Evolutionary conservation across 2,888 invertebrate genomes (phyloP), one percentile per base, ranked within the genome.

Genomic region (Mythimna loreyi): DNA sequence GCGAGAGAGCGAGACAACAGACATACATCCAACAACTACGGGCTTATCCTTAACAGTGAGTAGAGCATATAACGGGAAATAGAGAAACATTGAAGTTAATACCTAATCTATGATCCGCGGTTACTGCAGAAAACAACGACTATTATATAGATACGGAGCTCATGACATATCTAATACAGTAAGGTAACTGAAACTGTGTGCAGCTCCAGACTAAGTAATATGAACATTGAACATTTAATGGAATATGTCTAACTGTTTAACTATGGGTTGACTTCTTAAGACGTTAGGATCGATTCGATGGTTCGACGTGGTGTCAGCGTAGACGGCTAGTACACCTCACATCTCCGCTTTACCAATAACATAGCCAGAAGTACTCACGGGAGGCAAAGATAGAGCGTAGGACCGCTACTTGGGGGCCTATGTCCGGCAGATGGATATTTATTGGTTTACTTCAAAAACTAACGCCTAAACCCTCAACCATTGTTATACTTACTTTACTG

Each of bases 31-130:
- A 50, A 74, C 33, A 56, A 63, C 33, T 47, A 65, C 28, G 13
- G 36, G 8, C 49, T 75, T 50, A 55, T n/a, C 36, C 11, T 56
- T 67, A 66, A 67, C 56, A 57, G 43, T 50, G 55, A 50, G 3
- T 36, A 43, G 55, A 56, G 3, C 28, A 33, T 36, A 21, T 13
- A 74, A 65, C 40, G 16, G 21, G n/a, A 30, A 50, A 67, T 7
- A 56, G n/a, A 33, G 13, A 33, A 57, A 60, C 43, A 40, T 57
- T 67, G n/a, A 45, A 52, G 7, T 25, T 40, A 30, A 2, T 19
- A 30, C 13, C n/a, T 40, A 30, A 43, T 28, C 47, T 9, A 16
- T 1, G 40, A 19, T 19, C 16, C 47, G 52, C 7, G 40, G 56
- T 58, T 33, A 9, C 23, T 53, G 56, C 47, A 52, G 55, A 53